phyloP scores from a whole-genome alignment of 2,888 invertebrate genomes.

The Glaucopsyche alexis region DNA sequence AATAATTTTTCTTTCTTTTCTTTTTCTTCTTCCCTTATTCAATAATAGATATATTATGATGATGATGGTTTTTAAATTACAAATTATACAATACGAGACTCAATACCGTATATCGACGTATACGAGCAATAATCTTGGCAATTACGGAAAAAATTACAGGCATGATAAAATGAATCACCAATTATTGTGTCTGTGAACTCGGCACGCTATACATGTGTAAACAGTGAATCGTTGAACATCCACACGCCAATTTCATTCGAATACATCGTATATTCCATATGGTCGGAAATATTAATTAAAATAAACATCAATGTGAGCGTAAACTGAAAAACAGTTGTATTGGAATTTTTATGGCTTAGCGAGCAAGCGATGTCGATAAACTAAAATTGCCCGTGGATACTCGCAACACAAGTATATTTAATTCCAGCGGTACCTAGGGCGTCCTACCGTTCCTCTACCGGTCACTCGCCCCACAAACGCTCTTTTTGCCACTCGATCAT shows the following conservation, averaged over 20 bases:
- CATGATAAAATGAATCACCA: conserved; percentile 10
- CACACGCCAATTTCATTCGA: not conserved
- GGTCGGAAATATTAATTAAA: not conserved
- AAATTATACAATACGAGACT: not conserved
- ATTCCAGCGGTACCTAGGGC: too few relatives aligned
- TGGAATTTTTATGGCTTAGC: not conserved
- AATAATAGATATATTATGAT: too few relatives aligned
- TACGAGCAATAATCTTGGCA: conserved; percentile 2
- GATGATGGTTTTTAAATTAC: not conserved
- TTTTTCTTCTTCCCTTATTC: too few relatives aligned
- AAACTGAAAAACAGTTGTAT: not conserved
- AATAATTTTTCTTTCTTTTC: too few relatives aligned
- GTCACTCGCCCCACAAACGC: too few relatives aligned
- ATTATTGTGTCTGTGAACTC: conserved; percentile 8
- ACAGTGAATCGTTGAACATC: not conserved
- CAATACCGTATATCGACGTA: not conserved
- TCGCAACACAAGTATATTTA: too few relatives aligned
- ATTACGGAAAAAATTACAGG: conserved; percentile 8
- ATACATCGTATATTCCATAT: not conserved
- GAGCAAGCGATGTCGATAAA: too few relatives aligned
- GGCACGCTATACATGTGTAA: conserved; percentile 2
- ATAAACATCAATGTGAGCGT: not conserved
- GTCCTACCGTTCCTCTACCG: too few relatives aligned
- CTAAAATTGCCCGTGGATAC: too few relatives aligned
- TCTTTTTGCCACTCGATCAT: too few relatives aligned